phyloP scores from a whole-genome alignment of 2,888 invertebrate species.

The Aphrophora alni region DNA sequence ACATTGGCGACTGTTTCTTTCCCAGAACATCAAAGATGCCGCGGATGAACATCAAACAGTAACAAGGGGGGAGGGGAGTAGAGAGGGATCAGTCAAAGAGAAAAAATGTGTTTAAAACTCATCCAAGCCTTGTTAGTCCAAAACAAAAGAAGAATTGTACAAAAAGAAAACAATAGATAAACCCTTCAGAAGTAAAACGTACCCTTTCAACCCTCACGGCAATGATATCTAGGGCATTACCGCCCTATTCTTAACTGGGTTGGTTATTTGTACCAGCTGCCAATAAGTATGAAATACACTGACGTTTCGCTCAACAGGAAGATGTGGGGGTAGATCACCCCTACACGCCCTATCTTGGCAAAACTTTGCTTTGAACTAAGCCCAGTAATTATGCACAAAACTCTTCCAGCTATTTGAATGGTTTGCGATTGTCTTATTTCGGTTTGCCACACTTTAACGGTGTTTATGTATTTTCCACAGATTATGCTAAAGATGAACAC shows the following conservation, averaged over 20 bases:
- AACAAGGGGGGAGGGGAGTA: background rate
- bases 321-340: background rate
- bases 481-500: too few relatives aligned
- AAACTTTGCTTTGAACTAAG: background rate
- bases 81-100: background rate
- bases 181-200: background rate
- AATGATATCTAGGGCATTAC: background rate
- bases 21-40: background rate
- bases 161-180: background rate
- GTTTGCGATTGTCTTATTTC: too few relatives aligned
- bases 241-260: background rate
- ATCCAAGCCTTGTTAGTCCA: constrained; percentile 2
- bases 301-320: background rate
- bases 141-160: background rate
- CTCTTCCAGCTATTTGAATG: too few relatives aligned
- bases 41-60: background rate
- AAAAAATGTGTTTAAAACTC: background rate
- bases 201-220: background rate
- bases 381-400: background rate
- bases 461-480: too few relatives aligned
- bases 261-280: background rate
- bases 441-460: too few relatives aligned
- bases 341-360: background rate
- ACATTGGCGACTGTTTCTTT: background rate
- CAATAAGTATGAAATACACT: background rate